Conservation (phyloP, 2,113 vertebrate species). For the Rhodinocichla rosea region DNA sequence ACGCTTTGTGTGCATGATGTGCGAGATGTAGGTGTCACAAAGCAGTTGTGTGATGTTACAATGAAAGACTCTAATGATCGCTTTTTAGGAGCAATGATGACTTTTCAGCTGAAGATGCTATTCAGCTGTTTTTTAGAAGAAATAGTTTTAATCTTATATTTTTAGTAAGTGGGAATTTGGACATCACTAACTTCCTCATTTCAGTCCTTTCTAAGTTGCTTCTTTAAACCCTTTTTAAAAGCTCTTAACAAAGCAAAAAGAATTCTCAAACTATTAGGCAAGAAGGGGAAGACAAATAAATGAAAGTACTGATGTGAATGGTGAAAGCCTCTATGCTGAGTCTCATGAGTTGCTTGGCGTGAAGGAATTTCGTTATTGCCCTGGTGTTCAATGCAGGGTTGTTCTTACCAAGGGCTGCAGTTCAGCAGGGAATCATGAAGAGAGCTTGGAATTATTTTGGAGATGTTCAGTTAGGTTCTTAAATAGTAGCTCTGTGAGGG, state of each 20-base stretch:
- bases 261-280: not conserved
- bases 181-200: not conserved
- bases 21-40: not conserved
- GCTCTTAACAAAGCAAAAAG: not conserved
- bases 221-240: not conserved
- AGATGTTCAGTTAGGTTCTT: not conserved
- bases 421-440: not conserved
- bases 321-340: not conserved
- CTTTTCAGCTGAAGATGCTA: not conserved
- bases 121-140: not conserved
- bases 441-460: not conserved
- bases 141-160: not conserved
- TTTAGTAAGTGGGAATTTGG: not conserved
- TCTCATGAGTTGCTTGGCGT: not conserved
- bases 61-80: not conserved
- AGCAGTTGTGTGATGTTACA: not conserved
- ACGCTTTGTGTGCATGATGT: not conserved
- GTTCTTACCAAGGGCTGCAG: not conserved
- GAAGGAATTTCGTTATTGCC: accelerated
- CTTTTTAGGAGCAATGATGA: not conserved
- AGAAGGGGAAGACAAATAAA: not conserved
- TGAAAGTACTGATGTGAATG: not conserved
- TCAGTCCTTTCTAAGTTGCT: not conserved
- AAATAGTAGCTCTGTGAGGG: not conserved
- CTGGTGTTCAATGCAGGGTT: not conserved